These are phyloP conservation scores for Diabrotica undecimpunctata DNA, from an alignment of 1,140 invertebrate genomes.

Conservation along the genomic window DNA sequence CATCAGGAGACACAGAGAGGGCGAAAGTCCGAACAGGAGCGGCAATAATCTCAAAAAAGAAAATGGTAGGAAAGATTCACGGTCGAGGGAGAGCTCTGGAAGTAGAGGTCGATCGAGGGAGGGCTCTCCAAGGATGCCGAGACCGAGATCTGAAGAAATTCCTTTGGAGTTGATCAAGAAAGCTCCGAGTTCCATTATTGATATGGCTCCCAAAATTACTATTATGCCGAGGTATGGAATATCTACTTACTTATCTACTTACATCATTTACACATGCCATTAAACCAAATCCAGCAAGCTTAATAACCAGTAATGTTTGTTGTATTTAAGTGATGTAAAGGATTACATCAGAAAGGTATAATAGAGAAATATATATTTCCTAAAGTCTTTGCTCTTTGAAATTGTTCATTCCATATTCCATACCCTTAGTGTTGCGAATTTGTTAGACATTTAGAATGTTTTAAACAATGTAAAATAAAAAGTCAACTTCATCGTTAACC, in stretches of 20 bases:
- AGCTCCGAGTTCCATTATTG: constrained; percentile 45
- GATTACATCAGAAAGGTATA: too few species aligned
- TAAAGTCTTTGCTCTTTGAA: too few species aligned
- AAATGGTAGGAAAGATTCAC: constrained; percentile 31
- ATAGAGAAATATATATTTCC: too few species aligned
- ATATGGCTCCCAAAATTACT: constrained; percentile 45
- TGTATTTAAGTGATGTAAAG: too few species aligned
- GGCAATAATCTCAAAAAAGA: constrained; percentile 31
- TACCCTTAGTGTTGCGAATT: too few species aligned
- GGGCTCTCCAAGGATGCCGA: constrained; percentile 66
- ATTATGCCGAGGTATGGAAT: constrained; percentile 34
- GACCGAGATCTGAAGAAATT: constrained; percentile 76
- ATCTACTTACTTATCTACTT: neutral
- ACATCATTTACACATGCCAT: too few species aligned
- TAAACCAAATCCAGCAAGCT: too few species aligned
- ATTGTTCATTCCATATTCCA: too few species aligned
- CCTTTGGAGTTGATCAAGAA: constrained; percentile 64
- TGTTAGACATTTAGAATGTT: too few species aligned
- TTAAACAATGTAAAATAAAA: too few species aligned
- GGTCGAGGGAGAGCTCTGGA: constrained; percentile 44
- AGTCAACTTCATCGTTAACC: too few species aligned
- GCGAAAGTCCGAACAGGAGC: constrained; percentile 37
- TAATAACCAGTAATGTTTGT: too few species aligned
- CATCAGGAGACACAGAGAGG: constrained; percentile 34
- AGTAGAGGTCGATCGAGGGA: constrained; percentile 60